Base-by-base conservation (phyloP, 2,797 vertebrate species). In the Microhierax caerulescens region DNA sequence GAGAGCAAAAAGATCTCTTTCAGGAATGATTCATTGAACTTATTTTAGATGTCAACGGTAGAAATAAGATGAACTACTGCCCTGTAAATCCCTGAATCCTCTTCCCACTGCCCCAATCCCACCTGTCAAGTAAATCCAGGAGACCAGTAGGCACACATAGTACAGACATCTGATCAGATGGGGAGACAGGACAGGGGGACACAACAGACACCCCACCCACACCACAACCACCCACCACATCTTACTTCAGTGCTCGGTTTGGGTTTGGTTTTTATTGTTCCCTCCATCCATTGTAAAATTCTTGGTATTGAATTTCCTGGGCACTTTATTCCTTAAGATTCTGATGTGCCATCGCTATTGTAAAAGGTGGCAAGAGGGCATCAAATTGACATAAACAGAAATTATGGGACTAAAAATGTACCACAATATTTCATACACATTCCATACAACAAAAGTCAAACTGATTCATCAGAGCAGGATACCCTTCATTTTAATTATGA, bases 21-120 rank as follows among this genome's bases (percentile, higher is more conserved):
- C 32, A 39, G 22, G 10, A 88, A 72, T 90, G 80, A 96, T 43
- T 96, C 93, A 81, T 54, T 36, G 37, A 61, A 54, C 17, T 73
- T 88, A 88, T 84, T 95, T 96, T 85, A 96, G 69, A 84, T 84
- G 13, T 69, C 69, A 88, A 3, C 65, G 78, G 57, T 27, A 93
- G 51, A 78, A 88, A 88, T 19, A 0, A 86, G 54, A 84, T 28
- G 4, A 93, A 45, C 65, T 59, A 34, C 47, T 68, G n/a, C 36
- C 56, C 60, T 53, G 0, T 65, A 77, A 67, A 4, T 63, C 22
- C 56, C 39, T 4, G 4, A 83, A 93, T 69, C 32, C 22, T 60
- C n/a, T 60, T 85, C 39, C 45, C 32, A 83, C 70, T 4, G 2
- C 34, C 48, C 16, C 28, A 88, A 41, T 43, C 32, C 69, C 47